Conservation (phyloP, 2,113 vertebrate species). For the Eolophus roseicapilla region DNA sequence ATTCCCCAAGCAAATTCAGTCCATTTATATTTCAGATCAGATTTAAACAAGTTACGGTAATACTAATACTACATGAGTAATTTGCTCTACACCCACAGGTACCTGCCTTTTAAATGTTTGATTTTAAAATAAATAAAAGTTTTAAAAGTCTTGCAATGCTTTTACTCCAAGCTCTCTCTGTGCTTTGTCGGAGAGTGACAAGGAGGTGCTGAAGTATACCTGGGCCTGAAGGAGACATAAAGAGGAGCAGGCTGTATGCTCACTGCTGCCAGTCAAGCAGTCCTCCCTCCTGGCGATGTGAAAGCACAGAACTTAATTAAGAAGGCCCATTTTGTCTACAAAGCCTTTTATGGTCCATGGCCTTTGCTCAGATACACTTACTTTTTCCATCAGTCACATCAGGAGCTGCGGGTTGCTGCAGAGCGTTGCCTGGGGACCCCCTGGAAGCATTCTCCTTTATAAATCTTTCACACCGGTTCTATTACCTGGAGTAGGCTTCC, state of each 20-base stretch:
- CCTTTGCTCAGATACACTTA: slow-evolving; percentile 44
- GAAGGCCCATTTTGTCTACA: slow-evolving; percentile 11
- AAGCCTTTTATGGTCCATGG: slow-evolving; percentile 5
- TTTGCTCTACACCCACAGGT: not conserved
- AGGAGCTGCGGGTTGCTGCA: not conserved
- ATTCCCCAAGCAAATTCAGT: slow-evolving; percentile 5
- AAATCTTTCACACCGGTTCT: slow-evolving; percentile 41
- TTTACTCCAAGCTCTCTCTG: not conserved
- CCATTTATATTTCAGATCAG: not conserved
- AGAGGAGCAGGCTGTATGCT: not conserved
- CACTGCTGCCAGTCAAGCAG: not conserved
- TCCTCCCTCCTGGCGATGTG: not conserved
- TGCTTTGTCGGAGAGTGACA: not conserved
- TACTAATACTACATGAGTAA: not conserved
- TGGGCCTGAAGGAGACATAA: not conserved
- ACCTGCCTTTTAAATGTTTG: not conserved
- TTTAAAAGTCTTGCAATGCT: not conserved
- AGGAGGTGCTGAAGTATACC: not conserved
- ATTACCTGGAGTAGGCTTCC: slow-evolving; percentile 53
- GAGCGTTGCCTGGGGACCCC: not conserved
- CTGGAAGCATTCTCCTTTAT: slow-evolving; percentile 39
- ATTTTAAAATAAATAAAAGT: not conserved
- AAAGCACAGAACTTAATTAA: slow-evolving; percentile 33
- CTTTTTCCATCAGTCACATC: slow-evolving; percentile 52
- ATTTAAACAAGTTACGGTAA: not conserved